These are phyloP conservation scores for Paratilapia polleni DNA, from an alignment of 2,113 vertebrate species.

Conservation along the genomic window DNA sequence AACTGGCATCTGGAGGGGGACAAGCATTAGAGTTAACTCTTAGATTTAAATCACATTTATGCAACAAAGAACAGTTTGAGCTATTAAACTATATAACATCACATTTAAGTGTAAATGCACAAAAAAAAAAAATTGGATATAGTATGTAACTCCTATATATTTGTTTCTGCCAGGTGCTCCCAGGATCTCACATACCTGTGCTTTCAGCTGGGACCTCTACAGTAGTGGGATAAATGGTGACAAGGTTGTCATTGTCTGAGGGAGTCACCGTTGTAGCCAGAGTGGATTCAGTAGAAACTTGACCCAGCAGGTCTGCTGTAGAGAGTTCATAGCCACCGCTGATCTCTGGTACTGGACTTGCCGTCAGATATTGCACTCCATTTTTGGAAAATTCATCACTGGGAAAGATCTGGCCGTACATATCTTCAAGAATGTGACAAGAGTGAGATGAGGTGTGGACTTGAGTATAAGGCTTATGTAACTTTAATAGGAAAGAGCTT, in stretches of 20 bases:
- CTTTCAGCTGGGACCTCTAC: neutral
- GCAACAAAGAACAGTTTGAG: no score
- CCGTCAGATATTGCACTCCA: neutral
- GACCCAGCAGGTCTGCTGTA: constrained; percentile 13
- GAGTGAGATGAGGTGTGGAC: neutral
- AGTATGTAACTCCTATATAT: no score
- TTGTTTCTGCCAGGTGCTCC: no score
- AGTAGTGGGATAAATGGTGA: neutral
- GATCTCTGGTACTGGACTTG: constrained; percentile 30
- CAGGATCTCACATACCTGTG: constrained; percentile 37
- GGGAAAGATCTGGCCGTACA: neutral
- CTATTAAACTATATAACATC: no score
- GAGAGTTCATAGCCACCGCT: constrained; percentile 39
- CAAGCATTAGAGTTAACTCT: neutral
- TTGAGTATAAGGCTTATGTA: neutral
- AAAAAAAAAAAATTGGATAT: no score
- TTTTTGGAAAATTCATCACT: neutral
- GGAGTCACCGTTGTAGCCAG: neutral
- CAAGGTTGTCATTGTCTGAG: neutral
- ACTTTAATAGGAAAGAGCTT: neutral
- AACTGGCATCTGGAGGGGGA: constrained; percentile 20
- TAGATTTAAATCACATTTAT: neutral
- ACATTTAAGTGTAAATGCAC: no score
- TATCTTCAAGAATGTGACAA: constrained; percentile 20
- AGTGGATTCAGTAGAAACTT: neutral